Evolutionary conservation across 2,113 vertebrate species (phyloP), one percentile per base, ranked within the genome.

Genomic region (Patagioenas fasciata): DNA sequence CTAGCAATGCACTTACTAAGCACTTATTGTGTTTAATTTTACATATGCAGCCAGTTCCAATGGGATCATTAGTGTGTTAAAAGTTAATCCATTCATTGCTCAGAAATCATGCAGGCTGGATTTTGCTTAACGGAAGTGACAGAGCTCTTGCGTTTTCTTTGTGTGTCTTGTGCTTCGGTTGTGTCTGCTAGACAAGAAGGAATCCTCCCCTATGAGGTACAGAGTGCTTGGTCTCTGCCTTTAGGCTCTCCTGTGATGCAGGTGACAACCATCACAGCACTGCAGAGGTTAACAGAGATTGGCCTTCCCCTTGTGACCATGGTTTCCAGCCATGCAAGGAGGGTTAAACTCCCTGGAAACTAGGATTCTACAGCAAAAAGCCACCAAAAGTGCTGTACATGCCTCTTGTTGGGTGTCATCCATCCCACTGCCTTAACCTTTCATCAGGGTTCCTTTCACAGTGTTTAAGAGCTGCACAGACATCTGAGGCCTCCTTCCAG

Each of bases 401-500:
- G 20, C 54, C 58, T 94, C 84, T 77, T 1, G 0, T 8, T 85
- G 66, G 73, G 77, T 80, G 57, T 69, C 80, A 73, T 75, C 54
- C 57, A 85, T 58, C 48, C 72, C 58, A 18, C 44, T 53, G 40
- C 62, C 85, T 80, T 75, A 79, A 73, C 50, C 48, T 89, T 95
- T 87, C 81, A 75, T 60, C 61, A 25, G 70, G 19, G 91, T 31
- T 84, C 53, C 53, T 89, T 91, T 91, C 65, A 84, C 34, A 91
- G 77, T 6, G 2, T 51, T 57, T 12, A 62, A 71, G 65, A 84
- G 80, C 24, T 91, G 56, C 75, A 73, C 24, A 92, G 57, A 87
- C 44, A 84, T 79, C 73, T 42, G 80, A 87, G n/a, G 74, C 51
- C 72, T 93, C 74, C 83, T 93, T 93, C 71, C 51, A 86, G 69